A percentile compares a stretch with the other conserved stretches of the same genome.
phyloP scores from a whole-genome alignment of 2,888 invertebrate species.

The Lissocephala sabroskyi region DNA sequence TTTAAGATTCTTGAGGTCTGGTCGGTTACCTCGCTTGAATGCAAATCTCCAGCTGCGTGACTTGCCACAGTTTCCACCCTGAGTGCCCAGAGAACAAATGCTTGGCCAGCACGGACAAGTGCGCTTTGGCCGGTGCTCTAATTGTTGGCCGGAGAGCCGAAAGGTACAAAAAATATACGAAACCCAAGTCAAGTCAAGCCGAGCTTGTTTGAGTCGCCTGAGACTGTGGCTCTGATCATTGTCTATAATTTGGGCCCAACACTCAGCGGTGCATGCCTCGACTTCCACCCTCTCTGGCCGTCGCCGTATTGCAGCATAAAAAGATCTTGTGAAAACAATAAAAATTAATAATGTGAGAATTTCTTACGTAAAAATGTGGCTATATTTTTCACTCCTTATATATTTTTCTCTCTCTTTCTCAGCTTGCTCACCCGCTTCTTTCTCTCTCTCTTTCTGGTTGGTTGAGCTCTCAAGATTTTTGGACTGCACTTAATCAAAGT shows the following conservation, averaged over 20 bases:
- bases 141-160: conserved; percentile 19
- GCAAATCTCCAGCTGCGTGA: too few relatives aligned
- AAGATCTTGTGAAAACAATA: conserved; percentile 45
- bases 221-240: conserved; percentile 28
- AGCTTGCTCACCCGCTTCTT: too few relatives aligned
- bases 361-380: conserved; percentile 44
- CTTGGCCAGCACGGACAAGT: too few relatives aligned
- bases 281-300: not conserved
- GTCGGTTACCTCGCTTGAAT: too few relatives aligned
- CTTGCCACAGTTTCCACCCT: conserved; percentile 20
- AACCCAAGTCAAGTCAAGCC: conserved; percentile 15
- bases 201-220: conserved; percentile 5
- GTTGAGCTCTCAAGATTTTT: not conserved
- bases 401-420: too few relatives aligned
- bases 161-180: too few relatives aligned
- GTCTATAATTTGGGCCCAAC: conserved; percentile 35
- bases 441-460: too few relatives aligned
- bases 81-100: not conserved
- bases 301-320: not conserved
- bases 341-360: conserved; percentile 58
- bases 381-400: too few relatives aligned
- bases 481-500: conserved; percentile 34
- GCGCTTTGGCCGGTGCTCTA: too few relatives aligned
- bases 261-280: conserved; percentile 19
- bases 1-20: conserved; percentile 46